phyloP scores from a whole-genome alignment of 2,113 vertebrate genomes.

The Rhagologus leucostigma region DNA sequence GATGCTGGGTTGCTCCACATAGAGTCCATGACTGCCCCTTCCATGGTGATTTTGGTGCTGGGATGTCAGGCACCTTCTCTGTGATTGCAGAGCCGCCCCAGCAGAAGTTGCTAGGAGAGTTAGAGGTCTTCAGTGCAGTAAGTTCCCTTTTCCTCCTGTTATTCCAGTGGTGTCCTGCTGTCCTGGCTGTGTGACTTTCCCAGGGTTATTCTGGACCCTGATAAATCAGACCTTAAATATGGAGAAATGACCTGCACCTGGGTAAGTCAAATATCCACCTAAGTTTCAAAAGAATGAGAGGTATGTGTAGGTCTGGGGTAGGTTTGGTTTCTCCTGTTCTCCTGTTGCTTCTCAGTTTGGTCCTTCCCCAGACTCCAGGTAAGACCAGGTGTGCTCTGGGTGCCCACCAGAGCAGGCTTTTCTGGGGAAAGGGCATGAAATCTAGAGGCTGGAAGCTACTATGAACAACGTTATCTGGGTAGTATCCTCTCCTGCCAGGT shows the following conservation, averaged over 20 bases:
- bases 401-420: neutral
- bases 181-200: neutral
- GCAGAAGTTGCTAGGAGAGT: neutral
- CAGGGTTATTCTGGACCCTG: neutral
- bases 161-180: neutral
- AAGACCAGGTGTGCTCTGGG: neutral
- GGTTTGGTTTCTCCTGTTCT: neutral
- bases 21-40: neutral
- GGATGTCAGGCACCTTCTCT: neutral
- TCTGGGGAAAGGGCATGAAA: neutral
- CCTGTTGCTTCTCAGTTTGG: neutral
- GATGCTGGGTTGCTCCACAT: neutral
- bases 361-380: neutral
- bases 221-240: neutral
- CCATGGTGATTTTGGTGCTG: neutral
- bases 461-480: neutral
- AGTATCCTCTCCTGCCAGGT: neutral
- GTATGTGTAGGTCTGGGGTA: accelerated
- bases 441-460: neutral
- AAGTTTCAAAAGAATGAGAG: accelerated
- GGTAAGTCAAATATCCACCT: neutral
- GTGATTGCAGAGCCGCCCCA: neutral
- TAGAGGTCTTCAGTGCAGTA: neutral
- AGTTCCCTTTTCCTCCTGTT: neutral
- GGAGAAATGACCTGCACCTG: neutral